These are phyloP conservation scores for Coreius guichenoti DNA, from an alignment of 2,797 vertebrate genomes.

Conservation along the genomic window DNA sequence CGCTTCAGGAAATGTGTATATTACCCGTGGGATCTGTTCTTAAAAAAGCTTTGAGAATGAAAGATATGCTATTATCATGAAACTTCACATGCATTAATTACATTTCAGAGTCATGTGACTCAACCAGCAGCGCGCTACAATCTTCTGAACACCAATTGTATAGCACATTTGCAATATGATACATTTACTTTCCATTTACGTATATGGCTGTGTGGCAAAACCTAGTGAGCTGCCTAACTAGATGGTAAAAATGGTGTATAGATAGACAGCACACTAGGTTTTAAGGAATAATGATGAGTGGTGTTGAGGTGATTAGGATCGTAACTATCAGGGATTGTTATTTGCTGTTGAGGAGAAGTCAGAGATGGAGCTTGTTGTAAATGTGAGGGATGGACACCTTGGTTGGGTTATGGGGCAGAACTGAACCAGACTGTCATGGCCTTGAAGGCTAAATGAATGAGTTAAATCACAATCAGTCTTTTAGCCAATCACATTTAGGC, in stretches of 20 bases:
- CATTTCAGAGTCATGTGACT: slow-evolving; percentile 31
- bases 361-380: slow-evolving; percentile 20
- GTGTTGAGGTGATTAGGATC: background rate
- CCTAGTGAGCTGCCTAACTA: background rate
- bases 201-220: background rate
- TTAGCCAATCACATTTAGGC: slow-evolving; percentile 20
- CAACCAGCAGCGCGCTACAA: background rate
- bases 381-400: slow-evolving; percentile 37
- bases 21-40: slow-evolving; percentile 33
- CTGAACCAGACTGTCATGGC: slow-evolving; percentile 19
- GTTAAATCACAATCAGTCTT: slow-evolving; percentile 36
- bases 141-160: background rate
- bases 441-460: slow-evolving; percentile 43
- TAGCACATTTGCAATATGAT: background rate
- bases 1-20: slow-evolving; percentile 25
- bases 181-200: background rate
- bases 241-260: background rate
- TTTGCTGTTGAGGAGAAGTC: slow-evolving; percentile 5
- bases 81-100: slow-evolving; percentile 45
- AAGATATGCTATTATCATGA: slow-evolving; percentile 36
- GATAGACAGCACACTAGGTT: background rate
- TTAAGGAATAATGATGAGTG: slow-evolving; percentile 11
- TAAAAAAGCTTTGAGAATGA: slow-evolving; percentile 36
- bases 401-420: slow-evolving; percentile 20
- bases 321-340: background rate